Percentiles rank a stretch among this genome's conserved stretches.
phyloP scores from a whole-genome alignment of 2,113 vertebrate species.

The Callopanchax toddi region DNA sequence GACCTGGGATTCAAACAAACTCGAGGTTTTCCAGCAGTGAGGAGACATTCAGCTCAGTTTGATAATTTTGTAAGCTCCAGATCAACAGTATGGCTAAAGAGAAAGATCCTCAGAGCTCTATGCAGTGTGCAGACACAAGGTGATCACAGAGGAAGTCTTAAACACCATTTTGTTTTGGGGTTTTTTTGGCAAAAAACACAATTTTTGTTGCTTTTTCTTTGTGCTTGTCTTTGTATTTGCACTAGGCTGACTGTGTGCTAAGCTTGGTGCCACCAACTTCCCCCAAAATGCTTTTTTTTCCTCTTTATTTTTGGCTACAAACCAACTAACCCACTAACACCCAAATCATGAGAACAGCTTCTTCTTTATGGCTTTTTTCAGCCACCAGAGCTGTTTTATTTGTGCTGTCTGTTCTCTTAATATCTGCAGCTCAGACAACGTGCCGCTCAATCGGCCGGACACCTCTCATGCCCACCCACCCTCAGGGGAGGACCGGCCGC shows the following conservation, averaged over 20 bases:
- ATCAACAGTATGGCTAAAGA: constrained; percentile 47
- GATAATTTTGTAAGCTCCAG: constrained; percentile 40
- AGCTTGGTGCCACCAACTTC: constrained; percentile 61
- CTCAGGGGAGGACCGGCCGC: constrained; percentile 80
- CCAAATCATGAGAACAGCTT: constrained; percentile 56
- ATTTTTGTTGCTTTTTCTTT: constrained; percentile 66
- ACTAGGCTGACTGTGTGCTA: constrained; percentile 72
- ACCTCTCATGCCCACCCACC: constrained; percentile 81
- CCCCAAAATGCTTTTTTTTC: constrained; percentile 47
- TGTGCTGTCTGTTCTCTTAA: constrained; percentile 79
- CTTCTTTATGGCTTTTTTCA: constrained; percentile 71
- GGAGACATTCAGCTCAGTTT: constrained; percentile 36
- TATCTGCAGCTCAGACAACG: constrained; percentile 86
- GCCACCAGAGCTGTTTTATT: constrained; percentile 79
- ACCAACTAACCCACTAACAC: constrained; percentile 59
- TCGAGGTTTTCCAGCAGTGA: constrained; percentile 45
- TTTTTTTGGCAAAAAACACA: constrained; percentile 64
- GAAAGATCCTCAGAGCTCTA: constrained; percentile 69
- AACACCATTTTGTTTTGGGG: constrained; percentile 63
- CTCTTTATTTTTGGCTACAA: constrained; percentile 52
- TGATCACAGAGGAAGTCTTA: constrained; percentile 61
- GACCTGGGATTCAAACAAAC: constrained; percentile 63
- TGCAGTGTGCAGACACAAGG: constrained; percentile 82
- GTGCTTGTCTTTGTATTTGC: constrained; percentile 69
- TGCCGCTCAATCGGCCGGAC: constrained; percentile 85